Evolutionary conservation across 1,140 invertebrate species (phyloP).

Genomic region (Papilio polytes): DNA sequence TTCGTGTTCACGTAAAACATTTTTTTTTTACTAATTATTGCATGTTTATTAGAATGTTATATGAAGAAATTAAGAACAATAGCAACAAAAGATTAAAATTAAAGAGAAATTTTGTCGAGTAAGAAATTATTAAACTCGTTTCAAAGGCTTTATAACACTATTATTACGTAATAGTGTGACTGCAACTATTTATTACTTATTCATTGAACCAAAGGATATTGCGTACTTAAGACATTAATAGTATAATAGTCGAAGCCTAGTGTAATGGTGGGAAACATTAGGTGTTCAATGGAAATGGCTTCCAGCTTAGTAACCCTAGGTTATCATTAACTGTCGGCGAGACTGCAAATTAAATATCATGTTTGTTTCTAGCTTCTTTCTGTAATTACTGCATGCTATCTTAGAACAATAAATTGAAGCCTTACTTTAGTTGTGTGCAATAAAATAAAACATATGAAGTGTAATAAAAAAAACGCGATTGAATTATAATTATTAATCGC

Average conservation of each 20-base stretch:
- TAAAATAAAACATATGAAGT: background rate
- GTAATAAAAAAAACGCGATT: too few species aligned
- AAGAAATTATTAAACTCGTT: background rate
- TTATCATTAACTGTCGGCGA: slow-evolving; percentile 21
- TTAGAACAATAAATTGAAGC: background rate
- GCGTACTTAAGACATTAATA: background rate
- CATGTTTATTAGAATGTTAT: too few species aligned
- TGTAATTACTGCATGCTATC: slow-evolving; percentile 23
- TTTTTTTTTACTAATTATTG: too few species aligned
- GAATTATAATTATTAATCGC: too few species aligned
- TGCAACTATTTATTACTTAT: background rate
- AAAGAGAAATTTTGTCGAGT: too few species aligned
- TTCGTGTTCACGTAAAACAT: too few species aligned
- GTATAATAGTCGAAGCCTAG: background rate
- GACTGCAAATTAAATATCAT: slow-evolving; percentile 33
- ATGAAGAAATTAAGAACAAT: too few species aligned
- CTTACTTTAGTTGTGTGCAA: background rate
- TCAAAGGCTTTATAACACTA: background rate
- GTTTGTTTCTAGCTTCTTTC: slow-evolving; percentile 35
- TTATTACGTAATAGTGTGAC: background rate
- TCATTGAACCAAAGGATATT: slow-evolving; percentile 5
- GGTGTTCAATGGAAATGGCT: background rate
- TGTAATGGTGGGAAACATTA: slow-evolving; percentile 30
- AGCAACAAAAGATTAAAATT: too few species aligned
- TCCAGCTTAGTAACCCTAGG: slow-evolving; percentile 18